A percentile compares a stretch with the other conserved stretches of the same genome.
These are phyloP conservation scores for Acrocephalus scirpaceus DNA, from an alignment of 2,797 vertebrate species.

Conservation along the genomic window DNA sequence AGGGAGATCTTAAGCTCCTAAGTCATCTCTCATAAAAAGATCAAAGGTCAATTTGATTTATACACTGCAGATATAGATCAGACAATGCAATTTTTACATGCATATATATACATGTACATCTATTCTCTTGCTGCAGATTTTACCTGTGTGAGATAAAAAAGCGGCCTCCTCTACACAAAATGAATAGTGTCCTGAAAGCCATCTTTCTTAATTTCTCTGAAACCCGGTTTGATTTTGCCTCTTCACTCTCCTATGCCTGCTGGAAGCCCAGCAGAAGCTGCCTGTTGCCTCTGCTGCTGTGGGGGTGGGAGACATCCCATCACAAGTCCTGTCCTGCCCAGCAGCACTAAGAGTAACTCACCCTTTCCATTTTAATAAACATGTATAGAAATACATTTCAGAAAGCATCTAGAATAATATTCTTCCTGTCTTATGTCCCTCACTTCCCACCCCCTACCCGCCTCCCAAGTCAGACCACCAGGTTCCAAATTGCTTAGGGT, in stretches of 20 bases:
- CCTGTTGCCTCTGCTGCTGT: background rate
- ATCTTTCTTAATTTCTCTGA: background rate
- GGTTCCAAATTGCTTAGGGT: background rate
- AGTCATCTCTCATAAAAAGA: background rate
- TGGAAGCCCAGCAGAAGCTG: background rate
- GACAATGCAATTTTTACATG: background rate
- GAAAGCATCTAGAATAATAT: background rate
- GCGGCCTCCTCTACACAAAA: background rate
- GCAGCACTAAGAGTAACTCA: background rate
- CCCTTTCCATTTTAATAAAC: background rate
- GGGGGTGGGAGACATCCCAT: background rate
- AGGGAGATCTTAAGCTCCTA: background rate
- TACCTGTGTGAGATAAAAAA: background rate
- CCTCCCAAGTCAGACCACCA: fast-evolving
- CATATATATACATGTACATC: background rate
- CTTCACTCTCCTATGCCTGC: fast-evolving
- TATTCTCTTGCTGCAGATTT: background rate
- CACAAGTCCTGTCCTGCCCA: background rate
- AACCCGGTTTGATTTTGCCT: background rate
- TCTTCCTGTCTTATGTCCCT: background rate
- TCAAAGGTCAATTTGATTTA: background rate
- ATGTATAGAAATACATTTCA: background rate
- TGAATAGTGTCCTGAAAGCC: background rate
- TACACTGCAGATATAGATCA: background rate
- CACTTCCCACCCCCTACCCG: fast-evolving